Conservation (phyloP, 1,140 invertebrate species). For the Scaptodrosophila lebanonensis region DNA sequence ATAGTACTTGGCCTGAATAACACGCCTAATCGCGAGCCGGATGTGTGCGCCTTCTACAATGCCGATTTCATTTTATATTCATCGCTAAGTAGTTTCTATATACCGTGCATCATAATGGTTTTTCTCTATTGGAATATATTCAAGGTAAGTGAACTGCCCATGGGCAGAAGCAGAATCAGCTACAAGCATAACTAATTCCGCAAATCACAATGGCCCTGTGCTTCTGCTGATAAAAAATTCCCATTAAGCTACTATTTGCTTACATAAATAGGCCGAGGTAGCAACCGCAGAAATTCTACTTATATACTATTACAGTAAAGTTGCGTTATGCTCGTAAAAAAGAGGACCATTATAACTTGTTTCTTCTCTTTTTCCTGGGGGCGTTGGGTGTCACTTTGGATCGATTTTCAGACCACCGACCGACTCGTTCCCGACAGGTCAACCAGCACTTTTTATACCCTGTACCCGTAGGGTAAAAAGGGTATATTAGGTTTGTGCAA, state of each 20-base stretch:
- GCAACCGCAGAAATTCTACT: too few species aligned
- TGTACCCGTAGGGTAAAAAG: too few species aligned
- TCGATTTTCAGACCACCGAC: too few species aligned
- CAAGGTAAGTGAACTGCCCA: slow-evolving; percentile 85
- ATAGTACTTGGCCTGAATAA: slow-evolving; percentile 97
- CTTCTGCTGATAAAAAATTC: slow-evolving; percentile 26
- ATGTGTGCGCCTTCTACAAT: slow-evolving; percentile 97
- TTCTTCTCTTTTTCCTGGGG: too few species aligned
- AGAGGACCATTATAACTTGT: too few species aligned
- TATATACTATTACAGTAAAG: too few species aligned
- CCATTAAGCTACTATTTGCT: background rate
- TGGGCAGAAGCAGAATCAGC: background rate
- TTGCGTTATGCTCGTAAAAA: too few species aligned
- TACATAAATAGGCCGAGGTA: background rate
- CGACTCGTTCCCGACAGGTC: too few species aligned
- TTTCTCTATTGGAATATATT: slow-evolving; percentile 99
- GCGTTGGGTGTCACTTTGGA: too few species aligned
- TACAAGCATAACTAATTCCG: too few species aligned
- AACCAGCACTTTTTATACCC: too few species aligned
- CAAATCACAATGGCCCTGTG: slow-evolving; percentile 45
- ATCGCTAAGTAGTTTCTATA: slow-evolving; percentile 98
- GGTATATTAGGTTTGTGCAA: too few species aligned
- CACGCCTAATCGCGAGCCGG: slow-evolving; percentile 86
- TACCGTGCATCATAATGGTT: slow-evolving; percentile 99
- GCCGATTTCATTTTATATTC: slow-evolving; percentile 98